Evolutionary conservation across 2,888 invertebrate species (phyloP).

Genomic region (Zaprionus lineosus): DNA sequence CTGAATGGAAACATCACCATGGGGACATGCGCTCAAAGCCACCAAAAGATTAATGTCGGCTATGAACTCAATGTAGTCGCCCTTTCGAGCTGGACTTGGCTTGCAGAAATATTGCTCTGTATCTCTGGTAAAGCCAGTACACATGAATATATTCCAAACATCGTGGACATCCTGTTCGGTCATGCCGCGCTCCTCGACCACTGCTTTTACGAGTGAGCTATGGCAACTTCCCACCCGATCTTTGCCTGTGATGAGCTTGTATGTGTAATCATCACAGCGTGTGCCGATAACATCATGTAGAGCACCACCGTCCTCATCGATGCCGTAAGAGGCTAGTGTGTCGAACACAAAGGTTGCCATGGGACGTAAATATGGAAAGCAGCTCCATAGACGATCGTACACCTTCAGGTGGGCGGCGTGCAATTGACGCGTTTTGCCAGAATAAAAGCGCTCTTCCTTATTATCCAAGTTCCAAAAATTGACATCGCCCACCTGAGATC

Average conservation of each 20-base stretch:
- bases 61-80: constrained; percentile 84
- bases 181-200: constrained; percentile 80
- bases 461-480: constrained; percentile 84
- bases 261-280: constrained; percentile 84
- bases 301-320: constrained; percentile 83
- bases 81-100: constrained; percentile 83
- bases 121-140: constrained; percentile 83
- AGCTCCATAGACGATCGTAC: constrained; percentile 84
- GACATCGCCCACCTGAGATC: constrained; percentile 83
- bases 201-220: constrained; percentile 82
- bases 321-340: constrained; percentile 82
- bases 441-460: constrained; percentile 82
- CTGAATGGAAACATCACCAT: constrained; percentile 83
- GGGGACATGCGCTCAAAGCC: constrained; percentile 83
- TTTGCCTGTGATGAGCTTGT: constrained; percentile 83
- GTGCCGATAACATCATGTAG: constrained; percentile 84
- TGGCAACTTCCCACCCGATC: constrained; percentile 83
- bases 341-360: constrained; percentile 84
- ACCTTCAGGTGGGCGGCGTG: constrained; percentile 83
- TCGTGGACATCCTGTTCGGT: constrained; percentile 84
- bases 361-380: constrained; percentile 83
- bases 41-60: constrained; percentile 84
- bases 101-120: constrained; percentile 84
- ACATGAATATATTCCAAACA: constrained; percentile 84
- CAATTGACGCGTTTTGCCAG: constrained; percentile 84